Evolutionary conservation across 2,113 vertebrate genomes (phyloP), one percentile per base, ranked within the genome.

Genomic region (Megatriorchis doriae): DNA sequence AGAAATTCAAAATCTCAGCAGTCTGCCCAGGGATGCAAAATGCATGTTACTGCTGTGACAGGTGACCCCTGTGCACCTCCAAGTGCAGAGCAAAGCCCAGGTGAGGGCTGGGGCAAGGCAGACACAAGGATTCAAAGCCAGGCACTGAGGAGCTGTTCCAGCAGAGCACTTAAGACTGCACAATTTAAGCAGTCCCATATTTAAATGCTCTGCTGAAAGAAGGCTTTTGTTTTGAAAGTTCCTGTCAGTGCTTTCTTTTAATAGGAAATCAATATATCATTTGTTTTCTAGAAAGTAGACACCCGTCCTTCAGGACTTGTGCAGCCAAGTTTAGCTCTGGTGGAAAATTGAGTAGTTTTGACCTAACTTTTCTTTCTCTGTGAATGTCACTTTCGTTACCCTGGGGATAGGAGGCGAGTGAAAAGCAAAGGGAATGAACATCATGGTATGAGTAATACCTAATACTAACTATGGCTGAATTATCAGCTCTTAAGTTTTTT

Each of bases 221-320:
- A 31, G 80, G 68, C 63, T 92, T 96, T 92, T 88, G 92, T 92
- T 95, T 86, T 45, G 14, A 68, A 93, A 86, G 83, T 52, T 93
- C 55, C 83, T 81, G 83, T 43, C 90, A 88, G 86, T 81, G 65
- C 80, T 84, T 87, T 93, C 68, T 96, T 94, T 89, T 81, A 95
- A 92, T 52, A 92, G 90, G 88, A 96, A 96, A 94, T 86, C 94
- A 92, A 96, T 96, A 96, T 88, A 88, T 93, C 88, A 96, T 93
- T 89, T 96, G 95, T 96, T 94, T 96, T 86, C 89, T 56, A 74
- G 94, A 96, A 96, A 95, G 92, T 10, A 92, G 92, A 86, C 83
- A 89, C 93, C 83, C 1, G 17, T 95, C 96, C 95, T 97, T 90
- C 88, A 93, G 96, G 95, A 91, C 80, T 81, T 31, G 43, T 29